These are phyloP conservation scores for Neoascia interrupta DNA, from an alignment of 2,888 invertebrate genomes.

Conservation along the genomic window DNA sequence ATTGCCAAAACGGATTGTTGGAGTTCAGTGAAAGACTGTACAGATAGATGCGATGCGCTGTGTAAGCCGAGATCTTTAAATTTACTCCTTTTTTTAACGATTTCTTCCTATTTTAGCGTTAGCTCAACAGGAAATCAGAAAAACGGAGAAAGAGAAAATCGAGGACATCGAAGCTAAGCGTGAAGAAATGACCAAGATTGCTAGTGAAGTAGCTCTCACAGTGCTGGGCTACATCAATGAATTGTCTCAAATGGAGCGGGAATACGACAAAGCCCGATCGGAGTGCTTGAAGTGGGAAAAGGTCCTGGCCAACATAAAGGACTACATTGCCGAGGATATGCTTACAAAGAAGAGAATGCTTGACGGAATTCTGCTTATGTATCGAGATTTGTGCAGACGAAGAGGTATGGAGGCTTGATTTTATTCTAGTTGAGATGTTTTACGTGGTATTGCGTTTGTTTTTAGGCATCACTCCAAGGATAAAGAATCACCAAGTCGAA, in stretches of 20 bases:
- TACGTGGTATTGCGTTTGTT: not conserved
- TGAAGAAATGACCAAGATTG: conserved; percentile 76
- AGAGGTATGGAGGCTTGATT: not conserved
- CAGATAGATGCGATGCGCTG: conserved; percentile 78
- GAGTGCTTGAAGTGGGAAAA: conserved; percentile 78
- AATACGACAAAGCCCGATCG: conserved; percentile 74
- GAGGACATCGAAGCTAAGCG: conserved; percentile 77
- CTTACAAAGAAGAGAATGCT: not conserved
- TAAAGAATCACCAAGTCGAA: conserved; percentile 71
- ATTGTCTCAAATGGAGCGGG: conserved; percentile 75
- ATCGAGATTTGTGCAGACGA: conserved; percentile 1
- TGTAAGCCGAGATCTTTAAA: too few species aligned
- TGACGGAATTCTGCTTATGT: conserved; percentile 1
- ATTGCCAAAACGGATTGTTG: conserved; percentile 70
- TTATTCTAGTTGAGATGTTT: too few species aligned
- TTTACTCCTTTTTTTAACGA: not conserved
- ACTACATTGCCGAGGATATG: not conserved
- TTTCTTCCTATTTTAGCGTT: conserved; percentile 73
- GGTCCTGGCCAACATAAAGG: conserved; percentile 68
- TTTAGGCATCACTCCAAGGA: conserved; percentile 51
- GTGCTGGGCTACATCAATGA: conserved; percentile 78
- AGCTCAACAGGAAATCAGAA: conserved; percentile 77
- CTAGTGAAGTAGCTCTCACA: conserved; percentile 77
- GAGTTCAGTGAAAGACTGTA: conserved; percentile 77
- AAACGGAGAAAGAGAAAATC: conserved; percentile 74